A percentile compares a stretch with the other conserved stretches of the same genome.
These are phyloP conservation scores for Lichenostomus cassidix DNA, from an alignment of 2,113 vertebrate species.

Conservation along the genomic window DNA sequence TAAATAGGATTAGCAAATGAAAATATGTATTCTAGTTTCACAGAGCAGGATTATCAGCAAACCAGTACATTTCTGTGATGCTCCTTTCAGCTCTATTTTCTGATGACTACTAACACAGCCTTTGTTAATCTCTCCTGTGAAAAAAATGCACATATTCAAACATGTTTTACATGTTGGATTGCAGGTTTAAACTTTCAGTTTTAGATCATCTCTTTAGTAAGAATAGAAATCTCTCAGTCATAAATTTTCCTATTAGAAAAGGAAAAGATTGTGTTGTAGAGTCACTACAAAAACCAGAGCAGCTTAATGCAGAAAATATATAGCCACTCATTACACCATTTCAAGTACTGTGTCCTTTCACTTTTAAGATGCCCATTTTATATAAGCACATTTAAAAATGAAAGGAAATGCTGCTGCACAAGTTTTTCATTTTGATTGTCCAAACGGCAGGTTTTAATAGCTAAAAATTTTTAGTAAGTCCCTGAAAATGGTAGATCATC, in stretches of 20 bases:
- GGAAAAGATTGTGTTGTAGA: background rate
- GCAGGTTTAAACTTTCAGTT: background rate
- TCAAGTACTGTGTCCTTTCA: background rate
- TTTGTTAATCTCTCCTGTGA: background rate
- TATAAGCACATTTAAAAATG: background rate
- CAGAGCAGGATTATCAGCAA: slow-evolving; percentile 29
- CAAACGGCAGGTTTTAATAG: background rate
- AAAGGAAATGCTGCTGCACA: slow-evolving; percentile 9
- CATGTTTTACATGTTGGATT: background rate
- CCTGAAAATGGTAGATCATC: background rate
- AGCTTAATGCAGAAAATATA: slow-evolving; percentile 18
- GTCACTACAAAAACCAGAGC: background rate
- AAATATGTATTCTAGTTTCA: slow-evolving; percentile 37
- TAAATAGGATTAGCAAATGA: slow-evolving; percentile 47
- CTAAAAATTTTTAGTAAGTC: background rate
- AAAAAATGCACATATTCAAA: background rate
- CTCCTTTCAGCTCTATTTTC: background rate
- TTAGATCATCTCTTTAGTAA: background rate
- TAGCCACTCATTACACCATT: background rate
- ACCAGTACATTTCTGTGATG: background rate
- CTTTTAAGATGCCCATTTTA: background rate
- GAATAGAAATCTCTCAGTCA: background rate
- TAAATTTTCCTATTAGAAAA: background rate
- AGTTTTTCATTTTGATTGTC: background rate
- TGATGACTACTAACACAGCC: background rate